These are phyloP conservation scores for Orientallactaga sibirica DNA, from an alignment of 2,797 vertebrate genomes.

Conservation along the genomic window DNA sequence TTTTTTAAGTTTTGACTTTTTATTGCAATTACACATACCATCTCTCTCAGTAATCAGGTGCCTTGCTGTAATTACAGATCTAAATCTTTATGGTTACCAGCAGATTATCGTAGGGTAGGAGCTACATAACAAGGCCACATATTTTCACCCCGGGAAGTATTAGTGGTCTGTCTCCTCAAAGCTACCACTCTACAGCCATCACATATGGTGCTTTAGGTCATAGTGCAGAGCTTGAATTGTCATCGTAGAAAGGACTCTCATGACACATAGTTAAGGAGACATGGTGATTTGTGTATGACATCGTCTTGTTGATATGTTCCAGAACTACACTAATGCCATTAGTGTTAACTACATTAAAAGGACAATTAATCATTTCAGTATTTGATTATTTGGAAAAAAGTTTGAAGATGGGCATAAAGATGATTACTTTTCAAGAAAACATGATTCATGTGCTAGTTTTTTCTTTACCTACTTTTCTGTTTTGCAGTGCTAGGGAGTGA, in stretches of 20 bases:
- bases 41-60: slow-evolving; percentile 42
- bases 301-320: neutral
- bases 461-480: neutral
- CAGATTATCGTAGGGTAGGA: neutral
- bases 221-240: neutral
- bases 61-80: slow-evolving; percentile 64
- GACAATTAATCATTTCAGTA: slow-evolving; percentile 55
- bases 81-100: slow-evolving; percentile 43
- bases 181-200: neutral
- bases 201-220: neutral
- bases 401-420: neutral
- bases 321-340: neutral
- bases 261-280: neutral
- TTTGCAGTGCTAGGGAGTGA: neutral
- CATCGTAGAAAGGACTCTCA: neutral
- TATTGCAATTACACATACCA: neutral
- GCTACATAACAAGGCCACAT: neutral
- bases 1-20: slow-evolving; percentile 61
- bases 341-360: slow-evolving; percentile 27
- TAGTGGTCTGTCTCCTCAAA: neutral
- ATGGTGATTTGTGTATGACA: neutral
- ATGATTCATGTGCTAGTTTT: neutral
- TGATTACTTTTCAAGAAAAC: slow-evolving; percentile 28
- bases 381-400: slow-evolving; percentile 34
- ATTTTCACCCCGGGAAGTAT: slow-evolving; percentile 51